Evolutionary conservation across 2,113 vertebrate genomes (phyloP).

Genomic region (Chamaetylas fuelleborni): DNA sequence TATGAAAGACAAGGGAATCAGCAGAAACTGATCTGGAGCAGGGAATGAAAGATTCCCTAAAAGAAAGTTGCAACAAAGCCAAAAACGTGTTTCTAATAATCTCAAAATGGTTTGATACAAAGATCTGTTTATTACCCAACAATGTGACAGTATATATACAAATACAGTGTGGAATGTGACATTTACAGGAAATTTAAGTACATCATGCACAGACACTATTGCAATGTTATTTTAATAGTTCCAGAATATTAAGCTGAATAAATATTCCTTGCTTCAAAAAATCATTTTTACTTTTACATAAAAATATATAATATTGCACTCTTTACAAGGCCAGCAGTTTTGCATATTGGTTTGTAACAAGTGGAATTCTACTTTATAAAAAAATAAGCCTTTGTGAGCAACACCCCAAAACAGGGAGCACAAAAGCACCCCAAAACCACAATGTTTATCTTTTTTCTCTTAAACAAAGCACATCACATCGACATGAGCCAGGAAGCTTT

Average conservation of each 20-base stretch:
- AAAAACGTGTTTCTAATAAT: background rate
- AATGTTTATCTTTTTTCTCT: slow-evolving; percentile 22
- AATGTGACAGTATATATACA: slow-evolving; percentile 62
- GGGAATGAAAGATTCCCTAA: background rate
- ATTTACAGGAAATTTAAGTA: slow-evolving; percentile 61
- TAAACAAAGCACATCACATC: slow-evolving; percentile 61
- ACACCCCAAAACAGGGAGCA: slow-evolving; percentile 45
- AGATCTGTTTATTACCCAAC: slow-evolving; percentile 70
- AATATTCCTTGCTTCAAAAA: slow-evolving; percentile 72
- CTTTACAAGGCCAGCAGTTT: slow-evolving; percentile 71
- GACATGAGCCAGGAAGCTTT: slow-evolving; percentile 47
- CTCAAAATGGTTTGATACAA: slow-evolving; percentile 23
- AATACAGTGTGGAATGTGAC: slow-evolving; percentile 49
- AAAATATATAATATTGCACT: slow-evolving; percentile 82
- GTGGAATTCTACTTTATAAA: slow-evolving; percentile 61
- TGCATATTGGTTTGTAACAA: slow-evolving; percentile 72
- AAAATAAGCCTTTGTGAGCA: slow-evolving; percentile 66
- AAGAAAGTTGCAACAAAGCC: background rate
- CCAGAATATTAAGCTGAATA: slow-evolving; percentile 72
- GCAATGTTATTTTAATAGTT: slow-evolving; percentile 53
- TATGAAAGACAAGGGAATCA: background rate
- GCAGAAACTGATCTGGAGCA: background rate
- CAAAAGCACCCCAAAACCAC: slow-evolving; percentile 46
- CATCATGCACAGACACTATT: slow-evolving; percentile 61
- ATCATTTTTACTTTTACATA: slow-evolving; percentile 69